These are phyloP conservation scores for Proteles cristata DNA, from an alignment of 2,113 vertebrate species.

Conservation along the genomic window DNA sequence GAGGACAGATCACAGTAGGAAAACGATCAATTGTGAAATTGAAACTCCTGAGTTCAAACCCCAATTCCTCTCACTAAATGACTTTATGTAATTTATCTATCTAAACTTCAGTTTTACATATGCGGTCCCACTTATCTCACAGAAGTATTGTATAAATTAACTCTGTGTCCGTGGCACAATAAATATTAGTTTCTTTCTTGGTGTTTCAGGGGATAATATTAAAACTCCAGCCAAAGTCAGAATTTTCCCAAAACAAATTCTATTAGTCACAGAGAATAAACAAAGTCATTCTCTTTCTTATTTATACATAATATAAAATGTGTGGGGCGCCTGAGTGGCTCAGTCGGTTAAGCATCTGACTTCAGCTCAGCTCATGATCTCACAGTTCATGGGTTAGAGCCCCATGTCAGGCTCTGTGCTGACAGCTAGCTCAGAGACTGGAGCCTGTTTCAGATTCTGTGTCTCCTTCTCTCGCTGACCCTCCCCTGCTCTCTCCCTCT, in stretches of 20 bases:
- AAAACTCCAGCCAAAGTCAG: neutral
- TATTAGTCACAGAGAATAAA: slow-evolving; percentile 27
- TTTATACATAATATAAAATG: neutral
- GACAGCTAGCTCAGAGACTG: too few relatives aligned
- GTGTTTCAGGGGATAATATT: neutral
- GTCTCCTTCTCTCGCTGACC: too few relatives aligned
- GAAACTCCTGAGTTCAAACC: neutral
- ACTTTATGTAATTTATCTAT: neutral
- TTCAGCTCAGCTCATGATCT: too few relatives aligned
- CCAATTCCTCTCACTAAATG: neutral
- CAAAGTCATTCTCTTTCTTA: neutral
- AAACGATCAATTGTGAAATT: slow-evolving; percentile 32
- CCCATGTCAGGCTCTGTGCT: too few relatives aligned
- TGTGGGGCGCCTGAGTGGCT: too few relatives aligned
- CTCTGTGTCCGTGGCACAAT: neutral
- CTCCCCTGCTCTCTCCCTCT: too few relatives aligned
- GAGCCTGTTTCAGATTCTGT: too few relatives aligned
- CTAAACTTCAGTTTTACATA: neutral
- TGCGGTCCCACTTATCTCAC: neutral
- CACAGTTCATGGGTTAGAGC: too few relatives aligned
- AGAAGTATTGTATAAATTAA: slow-evolving; percentile 22
- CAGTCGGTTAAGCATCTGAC: too few relatives aligned
- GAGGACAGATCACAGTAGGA: neutral
- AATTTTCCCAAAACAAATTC: slow-evolving; percentile 3
- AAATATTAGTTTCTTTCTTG: slow-evolving; percentile 12